Evolutionary conservation across 1,140 invertebrate species (phyloP).

Genomic region (Trichonephila clavata): DNA sequence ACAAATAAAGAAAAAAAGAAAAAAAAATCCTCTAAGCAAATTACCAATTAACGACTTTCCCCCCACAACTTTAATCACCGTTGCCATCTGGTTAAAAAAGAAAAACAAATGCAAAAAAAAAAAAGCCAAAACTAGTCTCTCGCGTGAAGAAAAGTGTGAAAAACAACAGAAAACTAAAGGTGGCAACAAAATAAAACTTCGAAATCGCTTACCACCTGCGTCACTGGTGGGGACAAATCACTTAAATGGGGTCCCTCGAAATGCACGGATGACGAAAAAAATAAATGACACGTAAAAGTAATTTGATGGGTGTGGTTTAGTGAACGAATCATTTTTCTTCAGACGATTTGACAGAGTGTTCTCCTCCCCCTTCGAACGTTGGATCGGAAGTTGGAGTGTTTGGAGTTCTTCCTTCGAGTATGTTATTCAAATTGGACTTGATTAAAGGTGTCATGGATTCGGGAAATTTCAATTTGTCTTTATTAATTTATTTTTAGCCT

Average conservation of each 20-base stretch:
- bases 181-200: conserved; percentile 12
- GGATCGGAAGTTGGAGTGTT: background rate
- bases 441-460: conserved; percentile 28
- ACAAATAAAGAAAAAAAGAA: background rate
- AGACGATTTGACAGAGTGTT: conserved; percentile 25
- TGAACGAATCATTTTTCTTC: conserved; percentile 58
- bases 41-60: conserved; percentile 37
- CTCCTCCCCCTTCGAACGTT: conserved; percentile 5
- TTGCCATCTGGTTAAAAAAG: conserved; percentile 29
- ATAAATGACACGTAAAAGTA: conserved; percentile 71
- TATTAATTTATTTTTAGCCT: background rate
- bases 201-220: conserved; percentile 46
- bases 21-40: background rate
- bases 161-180: conserved; percentile 1
- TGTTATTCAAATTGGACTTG: conserved; percentile 39
- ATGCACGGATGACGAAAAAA: conserved; percentile 47
- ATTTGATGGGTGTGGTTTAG: conserved; percentile 72
- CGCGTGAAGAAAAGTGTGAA: conserved; percentile 27
- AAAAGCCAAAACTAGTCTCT: background rate
- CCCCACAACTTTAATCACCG: background rate
- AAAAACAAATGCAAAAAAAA: background rate
- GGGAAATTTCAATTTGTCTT: conserved; percentile 31
- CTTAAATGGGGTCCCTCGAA: background rate
- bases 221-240: conserved; percentile 58
- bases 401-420: background rate